A percentile compares a stretch with the other conserved stretches of the same genome.
Evolutionary conservation across 1,140 invertebrate species (phyloP).

Genomic region (Microplitis mediator): DNA sequence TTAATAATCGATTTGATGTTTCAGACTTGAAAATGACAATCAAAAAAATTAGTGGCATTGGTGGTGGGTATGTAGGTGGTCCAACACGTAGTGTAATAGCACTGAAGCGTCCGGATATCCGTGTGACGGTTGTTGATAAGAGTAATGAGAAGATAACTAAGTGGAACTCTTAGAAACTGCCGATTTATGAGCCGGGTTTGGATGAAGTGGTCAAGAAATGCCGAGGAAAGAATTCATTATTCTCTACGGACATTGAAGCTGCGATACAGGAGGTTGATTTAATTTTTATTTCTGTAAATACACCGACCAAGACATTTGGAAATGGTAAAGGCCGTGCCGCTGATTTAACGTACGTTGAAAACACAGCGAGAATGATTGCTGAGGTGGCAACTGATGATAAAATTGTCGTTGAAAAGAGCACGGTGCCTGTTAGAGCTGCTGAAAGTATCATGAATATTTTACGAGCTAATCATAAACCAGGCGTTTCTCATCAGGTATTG

Average conservation of each 20-base stretch:
- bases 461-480: conserved; percentile 84
- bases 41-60: conserved; percentile 93
- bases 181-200: conserved; percentile 97
- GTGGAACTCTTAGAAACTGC: conserved; percentile 97
- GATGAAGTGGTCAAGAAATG: conserved; percentile 90
- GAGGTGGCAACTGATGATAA: conserved; percentile 87
- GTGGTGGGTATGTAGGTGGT: conserved; percentile 98
- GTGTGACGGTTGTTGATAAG: conserved; percentile 95
- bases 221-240: conserved; percentile 90
- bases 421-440: conserved; percentile 96
- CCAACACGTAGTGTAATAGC: conserved; percentile 98
- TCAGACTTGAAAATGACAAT: conserved; percentile 66
- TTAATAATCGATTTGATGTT: too few relatives aligned
- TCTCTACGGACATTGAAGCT: conserved; percentile 89
- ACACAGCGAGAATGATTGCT: conserved; percentile 93
- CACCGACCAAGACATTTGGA: conserved; percentile 98
- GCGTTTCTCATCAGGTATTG: conserved; percentile 71
- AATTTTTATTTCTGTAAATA: conserved; percentile 99
- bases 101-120: conserved; percentile 92
- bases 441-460: conserved; percentile 97
- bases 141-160: conserved; percentile 89
- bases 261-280: conserved; percentile 93
- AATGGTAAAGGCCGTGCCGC: conserved; percentile 96
- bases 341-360: conserved; percentile 97
- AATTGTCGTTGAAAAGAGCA: conserved; percentile 99